Conservation (phyloP, 2,797 vertebrate species). For the Hydrolagus colliei region DNA sequence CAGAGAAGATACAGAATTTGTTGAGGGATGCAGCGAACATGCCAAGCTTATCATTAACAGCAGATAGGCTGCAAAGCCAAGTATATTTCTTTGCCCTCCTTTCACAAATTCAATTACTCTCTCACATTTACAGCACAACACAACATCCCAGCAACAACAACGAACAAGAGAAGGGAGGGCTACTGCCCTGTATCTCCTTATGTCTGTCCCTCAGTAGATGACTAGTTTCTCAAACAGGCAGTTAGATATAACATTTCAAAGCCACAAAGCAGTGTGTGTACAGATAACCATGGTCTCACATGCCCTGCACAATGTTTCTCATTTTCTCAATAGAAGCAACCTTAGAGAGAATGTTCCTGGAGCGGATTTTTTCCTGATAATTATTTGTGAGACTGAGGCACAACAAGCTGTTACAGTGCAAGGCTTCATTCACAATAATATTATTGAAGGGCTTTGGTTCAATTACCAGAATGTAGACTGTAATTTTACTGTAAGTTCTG, state of each 20-base stretch:
- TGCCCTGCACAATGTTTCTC: neutral
- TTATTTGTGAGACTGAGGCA: neutral
- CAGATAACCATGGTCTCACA: too few species aligned
- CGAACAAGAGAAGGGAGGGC: neutral
- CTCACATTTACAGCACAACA: neutral
- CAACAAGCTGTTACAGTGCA: neutral
- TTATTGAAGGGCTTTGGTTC: neutral
- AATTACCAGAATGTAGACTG: too few species aligned
- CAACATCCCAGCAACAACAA: neutral
- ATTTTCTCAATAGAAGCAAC: neutral
- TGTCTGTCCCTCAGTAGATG: neutral
- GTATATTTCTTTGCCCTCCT: too few species aligned
- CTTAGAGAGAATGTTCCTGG: neutral
- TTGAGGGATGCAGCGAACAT: too few species aligned
- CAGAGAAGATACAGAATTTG: too few species aligned
- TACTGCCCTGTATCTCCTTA: neutral
- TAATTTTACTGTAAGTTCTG: too few species aligned
- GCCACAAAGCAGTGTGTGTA: neutral
- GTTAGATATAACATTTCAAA: neutral
- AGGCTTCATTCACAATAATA: neutral
- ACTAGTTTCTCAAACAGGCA: neutral
- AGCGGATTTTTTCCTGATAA: neutral
- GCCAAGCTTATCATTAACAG: neutral
- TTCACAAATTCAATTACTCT: neutral
- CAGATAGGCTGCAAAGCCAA: too few species aligned